Evolutionary conservation across 2,888 invertebrate species (phyloP), one percentile per base, ranked within the genome.

Genomic region (Drosophila atripex): DNA sequence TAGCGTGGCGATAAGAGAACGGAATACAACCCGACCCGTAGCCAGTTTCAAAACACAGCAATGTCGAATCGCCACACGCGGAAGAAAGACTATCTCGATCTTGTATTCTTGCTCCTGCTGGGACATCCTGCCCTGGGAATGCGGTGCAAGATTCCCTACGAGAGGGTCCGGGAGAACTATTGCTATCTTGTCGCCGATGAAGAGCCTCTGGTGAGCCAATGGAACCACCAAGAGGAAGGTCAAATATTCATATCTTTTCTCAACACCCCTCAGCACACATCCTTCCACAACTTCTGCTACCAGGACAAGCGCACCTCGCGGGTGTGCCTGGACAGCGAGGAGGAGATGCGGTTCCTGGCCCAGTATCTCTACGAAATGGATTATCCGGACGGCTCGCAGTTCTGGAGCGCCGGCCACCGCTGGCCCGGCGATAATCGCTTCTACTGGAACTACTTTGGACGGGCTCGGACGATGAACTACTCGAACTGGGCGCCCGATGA

Each of bases 361-460:
- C 70, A 72, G 21, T 70, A 80, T 50, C 71, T 88, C 3, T 71
- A 73, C 38, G 78, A 49, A 5, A 53, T 25, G n/a, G 83, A 78
- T 43, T 86, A 59, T 38, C 54, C 55, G 35, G 71, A 77, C 23
- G 83, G 83, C 14, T 73, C 85, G 5, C 59, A 75, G 12, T 84
- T 88, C 73, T 84, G 83, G 83, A 86, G 88, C 38, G 87, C 88
- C 5, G 83, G 88, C 0, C 76, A 88, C 39, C 82, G 82, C 3
- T 83, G 88, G 88, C 85, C 82, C 0, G 71, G 75, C 0, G 82
- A 83, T 12, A 12, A 80, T 45, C 80, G 61, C 7, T 83, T 83
- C 71, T 83, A 83, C 52, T 83, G 82, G 88, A 83, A 88, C 6
- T 84, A 88, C 59, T 83, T 88, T 51, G 82, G 82, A 2, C 77